Base-by-base conservation (phyloP, 2,888 invertebrate species). In the Callimorpha dominula region DNA sequence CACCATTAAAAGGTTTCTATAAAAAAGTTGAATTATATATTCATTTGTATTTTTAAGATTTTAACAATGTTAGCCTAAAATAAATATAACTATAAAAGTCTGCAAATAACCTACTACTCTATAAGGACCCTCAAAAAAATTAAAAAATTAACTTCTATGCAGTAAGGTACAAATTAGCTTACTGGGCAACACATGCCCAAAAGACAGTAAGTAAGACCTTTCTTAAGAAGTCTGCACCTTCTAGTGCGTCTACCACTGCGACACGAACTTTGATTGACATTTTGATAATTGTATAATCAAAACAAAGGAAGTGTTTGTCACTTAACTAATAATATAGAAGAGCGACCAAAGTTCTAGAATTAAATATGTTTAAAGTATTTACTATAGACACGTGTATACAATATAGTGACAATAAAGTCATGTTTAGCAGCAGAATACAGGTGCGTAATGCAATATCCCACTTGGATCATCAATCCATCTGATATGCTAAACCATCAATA, bases 1-100 rank as follows among this genome's bases (percentile, higher is more conserved):
- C 85, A 82, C 86, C 89, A 87, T 90, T 91, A 88, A 89, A 60
- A 87, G 88, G 43, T 42, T 68, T 54, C 54, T 74, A 76, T 81
- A 88, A 90, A 91, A 91, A 8, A 91, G 86, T 87, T 88, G 81
- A 80, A 79, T 83, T 50, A 69, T 52, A 1, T 63, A 64, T 64
- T 70, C 40, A n/a, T 63, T 17, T 7, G 8, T 20, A n/a, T 69
- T 40, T 66, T 31, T 5, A 66, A 66, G 20, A 5, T 20, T 31
- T 60, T 14, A 60, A 14, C 20, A 31, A 31, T 20, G 31, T n/a
- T 7, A 57, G 20, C 20, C 4, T 57, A 57, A 0, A 57, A n/a
- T n/a, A n/a, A n/a, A n/a, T n/a, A n/a, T n/a, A n/a, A 57, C 20
- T 8, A 54, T 2, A 54, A n/a, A 3, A 20, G 12, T 20, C 11